Conservation (phyloP, 2,888 invertebrate species). For the Nowickia ferox region DNA sequence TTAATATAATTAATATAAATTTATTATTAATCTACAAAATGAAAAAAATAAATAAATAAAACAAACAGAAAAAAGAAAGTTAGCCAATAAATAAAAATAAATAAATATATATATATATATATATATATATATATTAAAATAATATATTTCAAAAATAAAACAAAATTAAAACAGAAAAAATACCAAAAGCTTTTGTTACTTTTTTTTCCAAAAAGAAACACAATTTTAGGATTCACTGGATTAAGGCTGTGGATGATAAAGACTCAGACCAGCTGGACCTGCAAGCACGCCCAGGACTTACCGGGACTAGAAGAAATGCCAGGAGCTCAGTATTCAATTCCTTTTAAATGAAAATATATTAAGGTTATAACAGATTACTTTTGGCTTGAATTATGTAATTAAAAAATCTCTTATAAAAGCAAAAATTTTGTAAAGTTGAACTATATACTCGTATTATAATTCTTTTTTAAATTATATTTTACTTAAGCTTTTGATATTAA, state of each 20-base stretch:
- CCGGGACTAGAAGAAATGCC: background rate
- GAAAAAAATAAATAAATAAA: conserved; percentile 63
- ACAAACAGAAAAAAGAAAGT: conserved; percentile 69
- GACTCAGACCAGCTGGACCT: background rate
- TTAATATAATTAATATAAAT: conserved; percentile 75
- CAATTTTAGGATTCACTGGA: conserved; percentile 6
- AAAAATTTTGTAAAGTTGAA: no score
- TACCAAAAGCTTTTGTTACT: conserved; percentile 61
- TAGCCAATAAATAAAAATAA: conserved; percentile 73
- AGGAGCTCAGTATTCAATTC: no score
- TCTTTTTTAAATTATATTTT: no score
- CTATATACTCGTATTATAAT: no score
- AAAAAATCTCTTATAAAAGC: no score
- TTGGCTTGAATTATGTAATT: no score
- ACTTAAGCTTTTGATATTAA: no score
- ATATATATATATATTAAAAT: conserved; percentile 79
- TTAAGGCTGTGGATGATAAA: background rate
- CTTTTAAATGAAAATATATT: no score
- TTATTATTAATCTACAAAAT: conserved; percentile 74
- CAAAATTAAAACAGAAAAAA: conserved; percentile 65
- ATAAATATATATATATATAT: conserved; percentile 78
- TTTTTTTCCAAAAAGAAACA: conserved; percentile 9
- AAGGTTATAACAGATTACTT: no score
- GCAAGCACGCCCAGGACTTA: background rate
- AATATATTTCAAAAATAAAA: conserved; percentile 82